These are phyloP conservation scores for Leuciscus idus DNA, from an alignment of 2,113 vertebrate genomes.

Conservation along the genomic window DNA sequence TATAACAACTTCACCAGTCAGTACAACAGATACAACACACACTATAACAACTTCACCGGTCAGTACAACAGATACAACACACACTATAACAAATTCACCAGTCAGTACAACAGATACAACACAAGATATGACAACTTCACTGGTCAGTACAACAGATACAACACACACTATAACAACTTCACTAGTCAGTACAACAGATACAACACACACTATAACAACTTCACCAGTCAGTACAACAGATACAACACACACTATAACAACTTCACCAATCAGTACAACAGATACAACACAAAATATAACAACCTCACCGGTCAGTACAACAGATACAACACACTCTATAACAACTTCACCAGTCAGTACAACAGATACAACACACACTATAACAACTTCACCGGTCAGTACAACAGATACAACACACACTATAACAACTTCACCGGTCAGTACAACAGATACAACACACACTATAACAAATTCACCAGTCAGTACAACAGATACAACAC, in stretches of 20 bases:
- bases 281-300: not conserved
- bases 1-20: no score
- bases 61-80: not conserved
- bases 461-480: not conserved
- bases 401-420: not conserved
- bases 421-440: fast-evolving
- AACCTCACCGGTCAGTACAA: not conserved
- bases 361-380: not conserved
- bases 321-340: not conserved
- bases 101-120: not conserved
- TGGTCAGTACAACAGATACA: not conserved
- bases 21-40: no score
- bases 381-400: not conserved
- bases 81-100: not conserved
- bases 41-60: no score
- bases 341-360: not conserved
- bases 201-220: not conserved
- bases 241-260: not conserved
- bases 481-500: not conserved
- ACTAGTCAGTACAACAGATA: not conserved
- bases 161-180: not conserved
- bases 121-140: not conserved
- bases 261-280: not conserved
- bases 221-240: no score
- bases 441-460: not conserved